phyloP scores from a whole-genome alignment of 2,888 invertebrate species.

The Papilio protenor region DNA sequence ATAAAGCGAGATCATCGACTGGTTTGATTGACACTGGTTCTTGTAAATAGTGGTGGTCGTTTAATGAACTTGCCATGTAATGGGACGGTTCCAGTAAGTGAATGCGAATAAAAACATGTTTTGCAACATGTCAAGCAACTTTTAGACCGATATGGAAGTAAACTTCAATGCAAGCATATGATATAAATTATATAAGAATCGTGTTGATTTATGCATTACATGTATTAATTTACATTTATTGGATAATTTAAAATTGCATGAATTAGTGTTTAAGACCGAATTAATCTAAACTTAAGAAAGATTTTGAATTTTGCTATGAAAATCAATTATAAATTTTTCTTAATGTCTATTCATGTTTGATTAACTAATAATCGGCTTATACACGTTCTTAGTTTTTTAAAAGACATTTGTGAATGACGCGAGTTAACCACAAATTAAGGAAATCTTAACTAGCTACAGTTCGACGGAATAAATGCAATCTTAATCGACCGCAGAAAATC shows the following conservation, averaged over 20 bases:
- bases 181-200: constrained; percentile 7
- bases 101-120: constrained; percentile 48
- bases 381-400: background rate
- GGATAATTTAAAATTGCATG: background rate
- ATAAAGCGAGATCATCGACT: constrained; percentile 58
- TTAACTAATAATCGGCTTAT: too few species aligned
- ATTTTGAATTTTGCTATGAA: background rate
- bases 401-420: background rate
- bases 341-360: background rate
- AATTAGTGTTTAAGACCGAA: background rate
- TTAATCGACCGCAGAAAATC: background rate
- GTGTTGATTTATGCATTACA: constrained; percentile 7
- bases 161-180: background rate
- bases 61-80: constrained; percentile 64
- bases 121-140: constrained; percentile 10
- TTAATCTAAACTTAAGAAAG: background rate
- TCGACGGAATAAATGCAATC: background rate
- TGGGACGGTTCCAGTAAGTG: constrained; percentile 44
- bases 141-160: constrained; percentile 23
- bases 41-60: constrained; percentile 52
- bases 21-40: constrained; percentile 62
- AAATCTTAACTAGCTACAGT: constrained; percentile 1
- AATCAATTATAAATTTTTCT: background rate
- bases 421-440: constrained; percentile 35
- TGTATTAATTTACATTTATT: background rate